Base-by-base conservation (phyloP, 2,888 invertebrate genomes). In the Parthenolecanium corni region DNA sequence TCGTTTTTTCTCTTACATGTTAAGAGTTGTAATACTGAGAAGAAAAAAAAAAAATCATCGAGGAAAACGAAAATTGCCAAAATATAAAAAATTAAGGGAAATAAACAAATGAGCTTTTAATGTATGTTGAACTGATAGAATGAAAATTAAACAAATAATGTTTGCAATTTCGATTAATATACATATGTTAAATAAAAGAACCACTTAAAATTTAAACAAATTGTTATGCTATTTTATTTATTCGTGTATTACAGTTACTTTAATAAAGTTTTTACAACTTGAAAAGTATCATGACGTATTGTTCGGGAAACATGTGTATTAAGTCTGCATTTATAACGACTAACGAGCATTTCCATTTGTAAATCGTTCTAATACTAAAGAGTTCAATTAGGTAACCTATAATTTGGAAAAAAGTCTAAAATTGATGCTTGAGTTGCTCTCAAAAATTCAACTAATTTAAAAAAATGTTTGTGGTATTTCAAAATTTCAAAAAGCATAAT, bases 191-290 rank as follows among this genome's bases (percentile, higher is more conserved):
- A 21, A 21, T 23, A 21, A 51, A 61, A 40, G 51, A 51, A 38
- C 38, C 49, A 61, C 49, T 61, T 51, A 47, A 61, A 51, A 61
- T 14, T 61, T 51, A 47, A 61, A 46, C 49, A 49, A 49, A 61
- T 61, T 61, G 61, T 61, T 61, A 61, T 61, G 61, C 61, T 61
- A 61, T 61, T 57, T 61, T 61, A 61, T 61, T 61, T 49, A 61
- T 61, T 61, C 61, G 61, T 61, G 61, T 61, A 61, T 61, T 61
- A 61, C 51, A 61, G 61, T 61, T 61, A 61, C 61, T 61, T 49
- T 47, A 61, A 61, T 61, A 61, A 61, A 61, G 44, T 61, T 61
- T 61, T 61, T 61, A 61, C 61, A 36, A 61, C 49, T 61, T 51
- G 38, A 40, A n/a, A 31, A 31, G 4, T 31, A 31, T 9, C 9